phyloP scores from a whole-genome alignment of 1,140 invertebrate species.

The Teleopsis dalmanni region DNA sequence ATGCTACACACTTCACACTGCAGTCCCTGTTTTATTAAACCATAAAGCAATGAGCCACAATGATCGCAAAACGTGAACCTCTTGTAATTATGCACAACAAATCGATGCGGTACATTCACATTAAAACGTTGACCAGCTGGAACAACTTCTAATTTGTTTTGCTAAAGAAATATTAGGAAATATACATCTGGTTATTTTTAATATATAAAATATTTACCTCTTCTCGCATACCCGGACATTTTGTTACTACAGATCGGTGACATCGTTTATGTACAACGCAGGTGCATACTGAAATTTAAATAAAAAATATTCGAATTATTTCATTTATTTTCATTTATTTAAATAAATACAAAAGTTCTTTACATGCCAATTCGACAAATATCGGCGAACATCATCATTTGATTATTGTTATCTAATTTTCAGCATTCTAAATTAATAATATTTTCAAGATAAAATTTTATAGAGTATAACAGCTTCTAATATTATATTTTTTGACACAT shows the following conservation, averaged over 20 bases:
- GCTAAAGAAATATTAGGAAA: constrained; percentile 17
- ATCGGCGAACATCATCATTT: no score
- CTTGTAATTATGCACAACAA: constrained; percentile 90
- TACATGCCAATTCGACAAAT: no score
- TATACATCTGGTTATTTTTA: neutral
- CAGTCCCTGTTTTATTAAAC: constrained; percentile 91
- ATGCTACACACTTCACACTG: constrained; percentile 96
- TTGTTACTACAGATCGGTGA: constrained; percentile 86
- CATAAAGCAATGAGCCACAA: constrained; percentile 85
- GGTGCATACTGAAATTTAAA: constrained; percentile 75
- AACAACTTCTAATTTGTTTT: constrained; percentile 43
- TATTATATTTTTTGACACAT: no score
- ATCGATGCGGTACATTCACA: constrained; percentile 96
- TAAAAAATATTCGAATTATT: neutral
- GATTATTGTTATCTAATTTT: no score
- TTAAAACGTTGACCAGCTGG: constrained; percentile 77
- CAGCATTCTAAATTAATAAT: no score
- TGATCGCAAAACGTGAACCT: constrained; percentile 99
- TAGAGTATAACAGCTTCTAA: no score
- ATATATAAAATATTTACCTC: constrained; percentile 52
- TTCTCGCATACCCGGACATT: constrained; percentile 92
- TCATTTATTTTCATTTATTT: no score
- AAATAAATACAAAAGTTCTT: no score
- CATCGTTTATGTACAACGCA: constrained; percentile 97
- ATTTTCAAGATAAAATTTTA: no score